These are phyloP conservation scores for Hydroisotoma schaefferi DNA, from an alignment of 2,888 invertebrate species.

Conservation along the genomic window DNA sequence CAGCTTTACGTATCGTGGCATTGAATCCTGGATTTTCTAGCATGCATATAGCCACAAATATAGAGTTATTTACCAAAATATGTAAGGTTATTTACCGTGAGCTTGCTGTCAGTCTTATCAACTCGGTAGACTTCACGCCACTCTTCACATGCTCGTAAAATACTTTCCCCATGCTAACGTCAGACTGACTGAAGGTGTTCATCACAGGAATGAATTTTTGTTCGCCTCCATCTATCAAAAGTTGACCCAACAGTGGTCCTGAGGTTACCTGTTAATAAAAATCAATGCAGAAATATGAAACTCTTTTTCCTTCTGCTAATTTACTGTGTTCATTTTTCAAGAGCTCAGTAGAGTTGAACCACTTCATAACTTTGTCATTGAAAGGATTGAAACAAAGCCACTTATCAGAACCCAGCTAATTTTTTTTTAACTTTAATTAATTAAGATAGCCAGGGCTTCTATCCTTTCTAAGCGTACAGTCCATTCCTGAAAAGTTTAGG, in stretches of 20 bases:
- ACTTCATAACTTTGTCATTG: too few species aligned
- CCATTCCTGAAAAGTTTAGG: too few species aligned
- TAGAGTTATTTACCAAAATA: background rate
- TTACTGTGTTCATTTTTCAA: too few species aligned
- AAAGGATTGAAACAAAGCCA: too few species aligned
- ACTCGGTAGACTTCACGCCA: conserved; percentile 41
- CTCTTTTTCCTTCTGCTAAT: too few species aligned
- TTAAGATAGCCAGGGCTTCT: too few species aligned
- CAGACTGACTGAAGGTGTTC: conserved; percentile 44
- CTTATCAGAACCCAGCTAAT: too few species aligned
- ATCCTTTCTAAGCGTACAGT: too few species aligned
- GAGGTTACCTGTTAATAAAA: conserved; percentile 29
- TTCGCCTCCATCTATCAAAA: conserved; percentile 42
- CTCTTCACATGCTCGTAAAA: conserved; percentile 47
- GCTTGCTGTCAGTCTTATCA: conserved; percentile 40
- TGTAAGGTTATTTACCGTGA: conserved; percentile 39
- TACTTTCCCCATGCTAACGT: conserved; percentile 47
- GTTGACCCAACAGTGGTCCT: conserved; percentile 43
- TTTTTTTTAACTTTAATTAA: too few species aligned
- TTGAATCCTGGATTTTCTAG: background rate
- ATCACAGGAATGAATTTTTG: conserved; percentile 41
- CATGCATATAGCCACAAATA: background rate
- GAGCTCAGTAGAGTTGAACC: too few species aligned
- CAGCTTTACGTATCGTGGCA: too few species aligned
- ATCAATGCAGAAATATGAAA: too few species aligned